phyloP scores from a whole-genome alignment of 2,797 vertebrate genomes.

The Phrynocephalus forsythii region DNA sequence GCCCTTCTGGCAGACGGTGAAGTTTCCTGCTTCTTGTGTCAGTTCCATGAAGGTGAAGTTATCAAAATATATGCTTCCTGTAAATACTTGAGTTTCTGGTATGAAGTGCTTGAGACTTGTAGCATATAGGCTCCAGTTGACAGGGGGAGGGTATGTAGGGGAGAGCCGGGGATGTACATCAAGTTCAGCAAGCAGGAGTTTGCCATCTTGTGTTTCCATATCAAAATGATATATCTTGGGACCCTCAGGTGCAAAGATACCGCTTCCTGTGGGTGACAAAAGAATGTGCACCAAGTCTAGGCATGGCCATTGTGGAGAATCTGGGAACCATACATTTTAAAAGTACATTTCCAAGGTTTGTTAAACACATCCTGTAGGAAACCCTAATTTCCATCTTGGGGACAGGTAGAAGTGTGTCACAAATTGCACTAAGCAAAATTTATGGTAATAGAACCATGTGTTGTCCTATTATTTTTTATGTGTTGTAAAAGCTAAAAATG shows the following conservation, averaged over 20 bases:
- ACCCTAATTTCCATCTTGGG: background rate
- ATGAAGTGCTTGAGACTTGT: conserved; percentile 10
- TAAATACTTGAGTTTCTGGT: conserved; percentile 54
- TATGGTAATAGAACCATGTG: background rate
- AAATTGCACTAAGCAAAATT: background rate
- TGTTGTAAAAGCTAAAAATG: background rate
- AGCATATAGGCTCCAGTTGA: conserved; percentile 72
- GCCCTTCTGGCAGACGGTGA: conserved; percentile 73
- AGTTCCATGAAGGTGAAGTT: conserved; percentile 71
- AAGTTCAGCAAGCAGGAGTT: conserved; percentile 70
- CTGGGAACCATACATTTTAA: background rate
- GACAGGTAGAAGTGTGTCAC: background rate
- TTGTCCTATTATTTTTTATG: background rate
- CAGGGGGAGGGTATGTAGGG: background rate
- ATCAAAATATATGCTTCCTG: conserved; percentile 71
- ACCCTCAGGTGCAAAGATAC: conserved; percentile 72
- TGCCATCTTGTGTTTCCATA: conserved; percentile 72
- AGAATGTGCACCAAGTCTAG: background rate
- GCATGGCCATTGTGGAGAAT: background rate
- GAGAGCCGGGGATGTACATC: conserved; percentile 59
- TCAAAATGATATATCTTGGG: conserved; percentile 71
- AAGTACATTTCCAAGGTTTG: background rate
- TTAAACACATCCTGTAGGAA: background rate
- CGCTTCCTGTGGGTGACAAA: conserved; percentile 68
- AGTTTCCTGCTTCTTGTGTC: conserved; percentile 49